Conservation (phyloP, 2,888 invertebrate species). For the Cheilosia vernalis region DNA sequence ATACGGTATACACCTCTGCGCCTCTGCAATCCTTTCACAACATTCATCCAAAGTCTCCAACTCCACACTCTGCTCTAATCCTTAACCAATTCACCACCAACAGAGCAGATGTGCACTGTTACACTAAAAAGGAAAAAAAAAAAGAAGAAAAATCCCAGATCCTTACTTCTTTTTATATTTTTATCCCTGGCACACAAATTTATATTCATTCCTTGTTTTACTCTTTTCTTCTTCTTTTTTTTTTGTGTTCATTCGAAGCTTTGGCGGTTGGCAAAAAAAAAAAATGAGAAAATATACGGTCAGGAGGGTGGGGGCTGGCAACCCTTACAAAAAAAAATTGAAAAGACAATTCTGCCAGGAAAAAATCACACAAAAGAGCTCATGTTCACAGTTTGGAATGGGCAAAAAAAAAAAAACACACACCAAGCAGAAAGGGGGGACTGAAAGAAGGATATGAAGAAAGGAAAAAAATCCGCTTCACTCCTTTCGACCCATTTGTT, state of each 20-base stretch:
- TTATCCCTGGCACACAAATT: constrained; percentile 67
- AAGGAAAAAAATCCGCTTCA: constrained; percentile 44
- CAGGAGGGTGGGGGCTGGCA: constrained; percentile 44
- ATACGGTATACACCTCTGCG: not conserved
- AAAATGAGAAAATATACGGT: constrained; percentile 14
- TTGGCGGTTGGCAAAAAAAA: constrained; percentile 49
- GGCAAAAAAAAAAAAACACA: constrained; percentile 19
- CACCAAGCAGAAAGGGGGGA: not conserved
- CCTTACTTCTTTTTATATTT: constrained; percentile 51
- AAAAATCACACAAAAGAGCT: constrained; percentile 72
- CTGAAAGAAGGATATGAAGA: constrained; percentile 8
- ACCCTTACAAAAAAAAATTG: constrained; percentile 43
- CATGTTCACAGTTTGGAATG: constrained; percentile 72
- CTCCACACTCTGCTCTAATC: constrained; percentile 46
- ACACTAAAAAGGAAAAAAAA: constrained; percentile 45
- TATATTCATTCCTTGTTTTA: constrained; percentile 68
- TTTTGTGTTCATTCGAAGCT: constrained; percentile 15
- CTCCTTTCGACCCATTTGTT: constrained; percentile 71
- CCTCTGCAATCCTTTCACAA: constrained; percentile 40
- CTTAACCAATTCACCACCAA: constrained; percentile 68
- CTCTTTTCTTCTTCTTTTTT: constrained; percentile 40
- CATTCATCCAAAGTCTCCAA: not conserved
- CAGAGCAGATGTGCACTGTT: constrained; percentile 68
- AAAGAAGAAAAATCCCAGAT: constrained; percentile 61
- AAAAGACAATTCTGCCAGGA: constrained; percentile 64